phyloP scores from a whole-genome alignment of 2,113 vertebrate genomes.

The Montifringilla adamsi region DNA sequence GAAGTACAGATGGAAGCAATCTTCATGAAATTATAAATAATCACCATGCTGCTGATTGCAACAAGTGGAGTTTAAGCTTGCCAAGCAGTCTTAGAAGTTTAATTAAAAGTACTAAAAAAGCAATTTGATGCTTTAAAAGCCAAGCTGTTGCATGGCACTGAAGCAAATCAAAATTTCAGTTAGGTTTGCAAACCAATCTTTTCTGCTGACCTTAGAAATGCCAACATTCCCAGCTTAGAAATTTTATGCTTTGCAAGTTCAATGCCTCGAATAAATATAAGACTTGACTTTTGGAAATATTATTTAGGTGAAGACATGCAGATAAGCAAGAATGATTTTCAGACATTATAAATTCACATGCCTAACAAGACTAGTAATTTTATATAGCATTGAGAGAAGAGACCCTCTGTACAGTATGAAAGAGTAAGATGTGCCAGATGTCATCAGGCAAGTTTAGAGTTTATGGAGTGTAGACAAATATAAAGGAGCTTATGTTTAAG shows the following conservation, averaged over 20 bases:
- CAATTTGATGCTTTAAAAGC: constrained; percentile 51
- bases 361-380: constrained; percentile 10
- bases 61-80: constrained; percentile 52
- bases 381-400: neutral
- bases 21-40: constrained; percentile 61
- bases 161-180: constrained; percentile 48
- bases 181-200: neutral
- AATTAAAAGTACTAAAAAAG: constrained; percentile 55
- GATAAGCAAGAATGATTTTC: constrained; percentile 36
- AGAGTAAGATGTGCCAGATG: neutral
- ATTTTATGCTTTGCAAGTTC: neutral
- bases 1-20: constrained; percentile 43
- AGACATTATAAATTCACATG: neutral
- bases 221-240: neutral
- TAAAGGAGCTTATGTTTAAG: constrained; percentile 21
- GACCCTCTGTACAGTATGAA: neutral
- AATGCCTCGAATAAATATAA: neutral
- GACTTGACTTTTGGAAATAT: neutral
- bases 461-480: constrained; percentile 3
- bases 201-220: constrained; percentile 6
- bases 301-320: neutral
- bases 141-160: constrained; percentile 36
- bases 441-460: neutral
- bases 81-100: constrained; percentile 50
- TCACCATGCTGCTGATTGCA: constrained; percentile 56